Base-by-base conservation (phyloP, 64 coral and sea anemone species). In the Stylophora pistillata region DNA sequence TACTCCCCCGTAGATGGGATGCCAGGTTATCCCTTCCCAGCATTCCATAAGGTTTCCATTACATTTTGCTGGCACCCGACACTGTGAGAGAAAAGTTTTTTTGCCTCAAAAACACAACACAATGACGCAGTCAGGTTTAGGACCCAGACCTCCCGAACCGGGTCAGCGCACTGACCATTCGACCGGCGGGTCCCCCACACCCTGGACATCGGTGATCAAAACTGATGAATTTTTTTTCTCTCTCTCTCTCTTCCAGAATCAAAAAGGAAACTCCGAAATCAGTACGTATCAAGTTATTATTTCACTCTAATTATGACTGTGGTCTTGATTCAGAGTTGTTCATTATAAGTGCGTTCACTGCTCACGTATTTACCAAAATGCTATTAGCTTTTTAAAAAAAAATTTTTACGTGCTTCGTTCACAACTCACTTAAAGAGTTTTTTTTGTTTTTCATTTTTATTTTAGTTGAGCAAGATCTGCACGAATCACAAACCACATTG, bases 201-300 rank as follows among this genome's bases (percentile, higher is more conserved):
- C 37, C 37, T 47, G 37, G 37, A 47, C 7, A 7, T 47, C 37
- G 37, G n/a, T n/a, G n/a, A n/a, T n/a, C n/a, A n/a, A 68, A 68
- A 68, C 21, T 68, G 26, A 68, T 68, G 23, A 31, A 59, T 9
- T 17, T 31, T 63, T 20, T 0, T 0, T 61, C 34, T 3, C 26
- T 53, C 53, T 68, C 12, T 41, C n/a, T n/a, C n/a, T 47, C 37
- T 70, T 84, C 12, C 80, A 84, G 62, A 68, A 82, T 82, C 79
- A 82, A 54, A 84, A 84, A 70, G 62, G 62, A 70, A 47, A 53
- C 18, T 6, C 20, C 41, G 80, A 84, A 53, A 84, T 84, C 60
- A 84, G 80, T 84, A 84, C 10, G 80, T 84, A 68, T 65, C 41
- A 6, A 47, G 13, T 69, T 27, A n/a, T 10, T 68, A 6, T 84